phyloP scores from a whole-genome alignment of 2,113 vertebrate species.

The Cryptotis parvus region DNA sequence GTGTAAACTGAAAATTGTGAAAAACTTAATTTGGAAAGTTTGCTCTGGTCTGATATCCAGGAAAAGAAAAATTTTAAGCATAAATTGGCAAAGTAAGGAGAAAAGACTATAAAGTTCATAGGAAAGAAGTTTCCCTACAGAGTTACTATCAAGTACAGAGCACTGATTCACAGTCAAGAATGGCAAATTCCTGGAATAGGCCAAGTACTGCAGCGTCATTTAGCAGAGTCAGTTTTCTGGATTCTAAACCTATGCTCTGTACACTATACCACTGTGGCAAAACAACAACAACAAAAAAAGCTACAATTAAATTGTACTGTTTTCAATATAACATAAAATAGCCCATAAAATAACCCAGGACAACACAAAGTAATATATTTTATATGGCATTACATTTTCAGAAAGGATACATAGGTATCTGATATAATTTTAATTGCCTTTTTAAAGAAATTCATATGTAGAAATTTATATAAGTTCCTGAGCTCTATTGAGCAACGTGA shows the following conservation, averaged over 20 bases:
- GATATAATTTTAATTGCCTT: neutral
- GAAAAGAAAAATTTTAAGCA: neutral
- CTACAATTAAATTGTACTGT: neutral
- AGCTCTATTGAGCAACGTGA: neutral
- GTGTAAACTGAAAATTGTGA: neutral
- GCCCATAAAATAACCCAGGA: neutral
- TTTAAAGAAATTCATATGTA: neutral
- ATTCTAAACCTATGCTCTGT: neutral
- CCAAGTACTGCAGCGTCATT: neutral
- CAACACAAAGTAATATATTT: neutral
- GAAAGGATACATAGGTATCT: neutral
- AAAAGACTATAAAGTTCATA: neutral
- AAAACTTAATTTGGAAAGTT: neutral
- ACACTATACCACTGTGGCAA: neutral
- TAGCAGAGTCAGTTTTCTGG: neutral
- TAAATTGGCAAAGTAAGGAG: neutral
- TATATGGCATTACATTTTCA: neutral
- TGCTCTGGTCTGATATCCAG: neutral
- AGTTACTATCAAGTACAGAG: neutral
- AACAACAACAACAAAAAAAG: neutral
- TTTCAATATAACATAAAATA: neutral
- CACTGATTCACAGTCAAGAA: fast-evolving
- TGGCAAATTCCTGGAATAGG: neutral
- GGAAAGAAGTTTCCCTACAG: neutral
- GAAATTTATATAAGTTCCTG: slow-evolving; percentile 33